These are phyloP conservation scores for Danionella cerebrum DNA, from an alignment of 2,113 vertebrate species.

Conservation along the genomic window DNA sequence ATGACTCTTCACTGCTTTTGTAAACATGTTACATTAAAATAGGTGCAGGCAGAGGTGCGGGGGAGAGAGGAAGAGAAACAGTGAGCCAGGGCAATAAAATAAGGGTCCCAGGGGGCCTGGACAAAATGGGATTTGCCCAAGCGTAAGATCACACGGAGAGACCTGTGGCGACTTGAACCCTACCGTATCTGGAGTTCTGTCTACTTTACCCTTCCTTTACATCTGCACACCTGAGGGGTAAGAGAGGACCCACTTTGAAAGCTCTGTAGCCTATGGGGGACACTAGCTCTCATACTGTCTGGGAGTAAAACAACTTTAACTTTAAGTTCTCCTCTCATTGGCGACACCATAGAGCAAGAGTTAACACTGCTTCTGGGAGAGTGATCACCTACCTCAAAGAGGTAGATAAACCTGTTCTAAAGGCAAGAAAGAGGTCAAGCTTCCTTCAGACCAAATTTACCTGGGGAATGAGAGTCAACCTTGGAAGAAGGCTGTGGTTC, in stretches of 20 bases:
- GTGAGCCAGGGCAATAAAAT: neutral
- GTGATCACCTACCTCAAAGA: too few species aligned
- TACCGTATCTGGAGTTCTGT: neutral
- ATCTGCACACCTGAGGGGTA: neutral
- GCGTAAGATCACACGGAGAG: neutral
- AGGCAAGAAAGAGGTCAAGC: too few species aligned
- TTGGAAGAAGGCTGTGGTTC: too few species aligned
- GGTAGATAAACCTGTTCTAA: too few species aligned
- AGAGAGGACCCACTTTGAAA: neutral
- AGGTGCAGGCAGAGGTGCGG: neutral
- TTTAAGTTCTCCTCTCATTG: too few species aligned
- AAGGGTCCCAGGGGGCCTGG: conserved; percentile 12
- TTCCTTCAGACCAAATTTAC: too few species aligned
- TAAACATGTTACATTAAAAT: too few species aligned
- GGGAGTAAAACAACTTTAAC: neutral
- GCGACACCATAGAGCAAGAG: too few species aligned
- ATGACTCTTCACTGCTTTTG: too few species aligned
- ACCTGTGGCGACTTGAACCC: too few species aligned
- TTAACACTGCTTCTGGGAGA: too few species aligned
- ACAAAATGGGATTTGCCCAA: conserved; percentile 23
- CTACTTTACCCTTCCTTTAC: neutral
- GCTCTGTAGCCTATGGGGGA: neutral
- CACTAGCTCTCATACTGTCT: neutral
- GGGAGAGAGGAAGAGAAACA: neutral
- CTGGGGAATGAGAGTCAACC: too few species aligned